Base-by-base conservation (phyloP, 2,888 invertebrate species). In the Papilio demoleus region DNA sequence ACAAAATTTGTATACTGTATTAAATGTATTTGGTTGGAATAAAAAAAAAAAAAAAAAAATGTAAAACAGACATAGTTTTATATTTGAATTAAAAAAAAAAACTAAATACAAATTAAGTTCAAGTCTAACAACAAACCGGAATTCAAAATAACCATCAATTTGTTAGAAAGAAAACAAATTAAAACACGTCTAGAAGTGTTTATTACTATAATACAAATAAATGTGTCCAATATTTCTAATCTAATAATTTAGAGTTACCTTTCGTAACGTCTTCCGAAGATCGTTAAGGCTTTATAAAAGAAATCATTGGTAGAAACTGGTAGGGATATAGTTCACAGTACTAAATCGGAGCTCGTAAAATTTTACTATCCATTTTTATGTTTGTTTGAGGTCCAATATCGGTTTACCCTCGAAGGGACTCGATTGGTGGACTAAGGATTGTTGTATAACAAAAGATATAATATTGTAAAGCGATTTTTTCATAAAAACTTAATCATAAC, bases 291-390 rank as follows among this genome's bases (percentile, higher is more conserved):
- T 53, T 40, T 67, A 71, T 73, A 74, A 72, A 24, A 17, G 67
- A 68, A 62, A 62, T 59, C 63, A 64, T 65, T 58, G 60, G 67
- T 70, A 53, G 45, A 68, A 64, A 36, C 68, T 61, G 70, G 53
- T 72, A 67, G 64, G 71, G 73, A 74, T 72, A 87, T 87, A 89
- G 89, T 84, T 86, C 87, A 88, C 85, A 74, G 77, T 67, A 79
- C 82, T 82, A 83, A 84, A 83, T 81, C 80, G 82, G 77, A 70
- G 79, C 71, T 88, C 88, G 82, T 91, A 89, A 91, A 92, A 82
- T 70, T 91, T 91, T 88, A 90, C 80, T 87, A 82, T 86, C 86
- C 85, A 76, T 84, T 90, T 90, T 92, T 90, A 91, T 89, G 89
- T 90, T 87, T 88, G 88, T 88, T 88, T 87, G 89, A 80, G 86